Conservation (phyloP, 2,113 vertebrate species). For the Daphoenositta chrysoptera region DNA sequence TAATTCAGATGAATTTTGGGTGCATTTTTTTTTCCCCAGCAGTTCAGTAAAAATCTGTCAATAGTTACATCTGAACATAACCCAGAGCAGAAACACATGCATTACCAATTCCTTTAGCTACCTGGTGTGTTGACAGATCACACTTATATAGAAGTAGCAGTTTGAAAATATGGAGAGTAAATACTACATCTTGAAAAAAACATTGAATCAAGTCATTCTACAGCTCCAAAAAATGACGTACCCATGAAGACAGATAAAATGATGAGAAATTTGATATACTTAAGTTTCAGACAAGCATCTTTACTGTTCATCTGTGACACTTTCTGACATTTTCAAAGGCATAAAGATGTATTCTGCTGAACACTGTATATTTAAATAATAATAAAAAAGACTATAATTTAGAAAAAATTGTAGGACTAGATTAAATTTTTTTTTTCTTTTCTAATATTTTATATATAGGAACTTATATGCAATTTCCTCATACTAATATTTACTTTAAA, state of each 20-base stretch:
- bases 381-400: not conserved
- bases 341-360: not conserved
- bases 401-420: not conserved
- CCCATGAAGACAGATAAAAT: not conserved
- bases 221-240: not conserved
- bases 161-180: not conserved
- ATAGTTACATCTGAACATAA: not conserved
- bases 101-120: not conserved
- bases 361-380: not conserved
- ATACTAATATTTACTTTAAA: not conserved
- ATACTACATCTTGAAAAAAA: not conserved
- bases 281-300: not conserved
- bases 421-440: not conserved
- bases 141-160: not conserved
- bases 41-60: constrained; percentile 1
- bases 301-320: not conserved
- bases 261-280: not conserved
- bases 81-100: not conserved
- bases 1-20: not conserved
- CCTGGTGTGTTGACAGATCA: not conserved
- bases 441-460: not conserved
- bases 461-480: not conserved
- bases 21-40: not conserved
- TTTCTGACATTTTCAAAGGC: not conserved
- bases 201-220: not conserved